Evolutionary conservation across 2,888 invertebrate species (phyloP).

Genomic region (Operophtera brumata): DNA sequence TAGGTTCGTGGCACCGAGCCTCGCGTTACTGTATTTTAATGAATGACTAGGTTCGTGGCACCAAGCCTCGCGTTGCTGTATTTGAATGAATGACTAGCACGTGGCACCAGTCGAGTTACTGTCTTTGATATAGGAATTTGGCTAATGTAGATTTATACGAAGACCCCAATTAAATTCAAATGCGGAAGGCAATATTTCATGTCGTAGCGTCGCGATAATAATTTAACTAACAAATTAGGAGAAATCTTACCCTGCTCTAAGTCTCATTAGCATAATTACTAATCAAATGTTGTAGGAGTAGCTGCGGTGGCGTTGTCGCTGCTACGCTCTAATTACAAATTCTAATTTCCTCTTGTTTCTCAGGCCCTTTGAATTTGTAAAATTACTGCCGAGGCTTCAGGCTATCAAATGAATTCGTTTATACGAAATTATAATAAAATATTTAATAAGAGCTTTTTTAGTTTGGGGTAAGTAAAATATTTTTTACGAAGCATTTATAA

Average conservation of each 20-base stretch:
- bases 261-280: conserved; percentile 80
- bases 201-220: conserved; percentile 64
- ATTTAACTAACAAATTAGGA: conserved; percentile 78
- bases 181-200: conserved; percentile 44
- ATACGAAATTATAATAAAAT: conserved; percentile 11
- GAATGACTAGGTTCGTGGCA: not conserved
- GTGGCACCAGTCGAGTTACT: too few species aligned
- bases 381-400: conserved; percentile 65
- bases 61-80: conserved; percentile 24
- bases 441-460: not conserved
- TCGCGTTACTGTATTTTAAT: conserved; percentile 24
- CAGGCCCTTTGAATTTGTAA: conserved; percentile 78
- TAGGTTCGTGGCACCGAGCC: conserved; percentile 1
- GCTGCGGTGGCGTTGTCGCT: conserved; percentile 60
- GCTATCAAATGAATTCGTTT: conserved; percentile 63
- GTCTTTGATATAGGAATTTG: conserved; percentile 5
- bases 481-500: not conserved
- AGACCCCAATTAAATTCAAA: conserved; percentile 39
- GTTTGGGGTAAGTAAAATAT: not conserved
- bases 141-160: conserved; percentile 1
- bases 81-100: too few species aligned
- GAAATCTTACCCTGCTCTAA: conserved; percentile 78
- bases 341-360: conserved; percentile 79
- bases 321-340: conserved; percentile 77
- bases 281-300: conserved; percentile 78